A percentile compares a stretch with the other conserved stretches of the same genome.
Conservation (phyloP, 2,797 vertebrate species). For the Graptemys geographica region DNA sequence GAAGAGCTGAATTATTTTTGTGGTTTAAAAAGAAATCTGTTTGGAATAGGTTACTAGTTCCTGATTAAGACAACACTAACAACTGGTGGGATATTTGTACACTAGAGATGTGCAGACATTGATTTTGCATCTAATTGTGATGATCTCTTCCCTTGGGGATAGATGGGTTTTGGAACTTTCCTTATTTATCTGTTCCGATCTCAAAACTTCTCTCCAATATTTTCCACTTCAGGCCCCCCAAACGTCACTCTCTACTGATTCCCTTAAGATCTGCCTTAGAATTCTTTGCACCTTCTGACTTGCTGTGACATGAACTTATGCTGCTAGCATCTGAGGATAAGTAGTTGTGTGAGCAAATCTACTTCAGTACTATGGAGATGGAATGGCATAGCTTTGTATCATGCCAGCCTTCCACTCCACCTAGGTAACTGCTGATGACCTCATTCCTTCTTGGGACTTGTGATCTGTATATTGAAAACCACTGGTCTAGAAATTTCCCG, state of each 20-base stretch:
- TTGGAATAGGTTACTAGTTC: slow-evolving; percentile 6
- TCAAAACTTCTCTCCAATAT: neutral
- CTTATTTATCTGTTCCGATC: slow-evolving; percentile 5
- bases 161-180: slow-evolving; percentile 15
- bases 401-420: neutral
- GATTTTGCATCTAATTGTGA: slow-evolving; percentile 34
- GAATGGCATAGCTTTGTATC: slow-evolving; percentile 17
- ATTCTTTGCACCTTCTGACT: slow-evolving; percentile 16
- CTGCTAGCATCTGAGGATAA: slow-evolving; percentile 34
- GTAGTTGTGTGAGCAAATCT: slow-evolving; percentile 10
- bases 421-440: slow-evolving; percentile 24
- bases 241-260: neutral
- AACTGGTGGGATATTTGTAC: slow-evolving; percentile 38
- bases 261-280: slow-evolving; percentile 41
- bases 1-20: slow-evolving; percentile 28
- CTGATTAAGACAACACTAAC: slow-evolving; percentile 42
- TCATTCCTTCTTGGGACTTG: neutral
- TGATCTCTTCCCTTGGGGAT: neutral
- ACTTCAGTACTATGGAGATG: slow-evolving; percentile 33
- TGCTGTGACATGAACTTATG: slow-evolving; percentile 24
- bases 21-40: neutral
- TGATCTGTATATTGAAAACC: slow-evolving; percentile 40
- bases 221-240: neutral
- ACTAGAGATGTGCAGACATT: slow-evolving; percentile 54
- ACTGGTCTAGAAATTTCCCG: slow-evolving; percentile 49